phyloP scores from a whole-genome alignment of 35 echinoderm and acorn worm genomes.

The Stichopus chloronotus region DNA sequence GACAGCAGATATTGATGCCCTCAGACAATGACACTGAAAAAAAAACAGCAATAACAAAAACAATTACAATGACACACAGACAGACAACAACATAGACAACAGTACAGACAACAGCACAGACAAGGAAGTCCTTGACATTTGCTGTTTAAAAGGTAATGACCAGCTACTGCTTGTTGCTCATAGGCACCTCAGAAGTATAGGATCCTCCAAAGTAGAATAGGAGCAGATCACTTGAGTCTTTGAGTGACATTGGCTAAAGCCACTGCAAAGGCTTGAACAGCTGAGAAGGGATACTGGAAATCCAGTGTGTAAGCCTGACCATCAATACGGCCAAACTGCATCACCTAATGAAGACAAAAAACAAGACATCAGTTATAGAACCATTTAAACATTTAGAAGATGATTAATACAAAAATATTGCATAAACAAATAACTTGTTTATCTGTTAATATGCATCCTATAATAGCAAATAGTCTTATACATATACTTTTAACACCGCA shows the following conservation, averaged over 20 bases:
- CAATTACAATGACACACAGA: not conserved
- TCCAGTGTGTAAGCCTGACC: conserved; percentile 96
- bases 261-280: conserved; percentile 87
- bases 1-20: no score
- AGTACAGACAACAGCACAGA: not conserved
- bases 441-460: no score
- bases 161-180: not conserved
- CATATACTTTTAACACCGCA: no score
- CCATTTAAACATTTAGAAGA: no score
- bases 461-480: no score
- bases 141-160: not conserved
- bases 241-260: conserved; percentile 91
- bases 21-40: not conserved
- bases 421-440: no score
- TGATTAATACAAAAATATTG: no score
- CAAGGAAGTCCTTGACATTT: not conserved
- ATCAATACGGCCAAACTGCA: conserved; percentile 99
- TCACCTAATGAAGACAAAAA: conserved; percentile 74
- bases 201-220: not conserved
- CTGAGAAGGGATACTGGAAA: conserved; percentile 89
- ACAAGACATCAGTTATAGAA: conserved; percentile 6
- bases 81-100: not conserved
- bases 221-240: conserved; percentile 70
- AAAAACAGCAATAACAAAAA: not conserved
- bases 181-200: conserved; percentile 16